Percentiles rank a stretch among this genome's conserved stretches.
Evolutionary conservation across 2,888 invertebrate species (phyloP).

Genomic region (Acanthosepion lycidas): DNA sequence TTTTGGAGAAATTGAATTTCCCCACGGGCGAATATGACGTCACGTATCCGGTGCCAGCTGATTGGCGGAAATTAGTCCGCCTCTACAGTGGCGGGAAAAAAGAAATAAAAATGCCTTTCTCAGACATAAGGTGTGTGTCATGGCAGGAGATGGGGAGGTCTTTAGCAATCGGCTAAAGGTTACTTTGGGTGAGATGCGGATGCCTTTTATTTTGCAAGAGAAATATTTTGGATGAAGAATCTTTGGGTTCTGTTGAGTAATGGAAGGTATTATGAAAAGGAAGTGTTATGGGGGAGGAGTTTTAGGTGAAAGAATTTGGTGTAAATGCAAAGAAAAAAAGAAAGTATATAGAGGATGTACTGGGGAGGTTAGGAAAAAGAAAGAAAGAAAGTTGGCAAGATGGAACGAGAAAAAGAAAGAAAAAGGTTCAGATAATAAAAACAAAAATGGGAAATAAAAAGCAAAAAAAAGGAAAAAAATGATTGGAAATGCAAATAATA

Average conservation of each 20-base stretch:
- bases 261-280: no score
- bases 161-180: background rate
- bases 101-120: background rate
- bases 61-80: constrained; percentile 18
- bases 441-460: no score
- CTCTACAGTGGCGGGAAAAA: background rate
- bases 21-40: background rate
- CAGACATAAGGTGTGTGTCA: background rate
- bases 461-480: no score
- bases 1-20: background rate
- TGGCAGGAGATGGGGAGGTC: background rate
- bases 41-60: background rate
- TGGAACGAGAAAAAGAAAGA: background rate
- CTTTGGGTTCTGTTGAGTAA: no score
- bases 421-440: no score
- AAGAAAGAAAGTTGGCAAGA: background rate
- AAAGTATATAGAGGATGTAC: background rate
- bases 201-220: no score
- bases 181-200: no score
- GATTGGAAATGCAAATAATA: no score
- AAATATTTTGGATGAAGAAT: no score
- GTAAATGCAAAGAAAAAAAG: background rate
- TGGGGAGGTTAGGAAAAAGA: no score
- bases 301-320: background rate
- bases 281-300: no score